A percentile compares a stretch with the other conserved stretches of the same genome.
These are phyloP conservation scores for Spilosoma lubricipeda DNA, from an alignment of 2,888 invertebrate genomes.

Conservation along the genomic window DNA sequence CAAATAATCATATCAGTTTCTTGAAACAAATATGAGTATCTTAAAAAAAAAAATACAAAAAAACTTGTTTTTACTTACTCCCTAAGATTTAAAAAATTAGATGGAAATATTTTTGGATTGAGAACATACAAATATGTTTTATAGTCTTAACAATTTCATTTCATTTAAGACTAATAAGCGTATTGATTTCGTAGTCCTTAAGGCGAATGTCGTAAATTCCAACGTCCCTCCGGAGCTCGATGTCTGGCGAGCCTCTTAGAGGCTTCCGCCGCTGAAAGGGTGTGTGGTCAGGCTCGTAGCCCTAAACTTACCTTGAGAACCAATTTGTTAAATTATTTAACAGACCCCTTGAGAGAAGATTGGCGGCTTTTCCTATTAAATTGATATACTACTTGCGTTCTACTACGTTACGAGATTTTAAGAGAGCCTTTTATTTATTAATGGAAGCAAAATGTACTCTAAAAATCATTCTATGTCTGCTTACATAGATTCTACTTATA, in stretches of 20 bases:
- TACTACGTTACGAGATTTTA: constrained; percentile 2
- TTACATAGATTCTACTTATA: background rate
- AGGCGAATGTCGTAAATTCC: constrained; percentile 44
- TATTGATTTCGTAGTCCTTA: constrained; percentile 21
- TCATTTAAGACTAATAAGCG: constrained; percentile 27
- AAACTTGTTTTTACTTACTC: no score
- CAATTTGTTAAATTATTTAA: constrained; percentile 83
- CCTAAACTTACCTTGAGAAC: constrained; percentile 77
- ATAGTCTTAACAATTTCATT: background rate
- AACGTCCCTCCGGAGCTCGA: constrained; percentile 67
- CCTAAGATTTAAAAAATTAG: no score
- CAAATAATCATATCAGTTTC: no score
- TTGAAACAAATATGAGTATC: no score
- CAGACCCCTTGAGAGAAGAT: constrained; percentile 62
- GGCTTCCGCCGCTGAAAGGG: constrained; percentile 79
- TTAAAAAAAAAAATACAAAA: no score
- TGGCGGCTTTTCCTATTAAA: constrained; percentile 57
- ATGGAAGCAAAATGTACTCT: background rate
- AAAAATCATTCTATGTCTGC: background rate
- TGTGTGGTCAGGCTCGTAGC: constrained; percentile 78
- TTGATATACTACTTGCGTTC: constrained; percentile 39
- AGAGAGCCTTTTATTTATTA: background rate
- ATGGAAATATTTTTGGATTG: no score
- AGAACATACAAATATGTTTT: no score
- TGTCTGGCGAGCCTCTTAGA: constrained; percentile 74